A percentile compares a stretch with the other conserved stretches of the same genome.
Conservation (phyloP, 2,797 vertebrate species). For the Ctenopoma kingsleyae region DNA sequence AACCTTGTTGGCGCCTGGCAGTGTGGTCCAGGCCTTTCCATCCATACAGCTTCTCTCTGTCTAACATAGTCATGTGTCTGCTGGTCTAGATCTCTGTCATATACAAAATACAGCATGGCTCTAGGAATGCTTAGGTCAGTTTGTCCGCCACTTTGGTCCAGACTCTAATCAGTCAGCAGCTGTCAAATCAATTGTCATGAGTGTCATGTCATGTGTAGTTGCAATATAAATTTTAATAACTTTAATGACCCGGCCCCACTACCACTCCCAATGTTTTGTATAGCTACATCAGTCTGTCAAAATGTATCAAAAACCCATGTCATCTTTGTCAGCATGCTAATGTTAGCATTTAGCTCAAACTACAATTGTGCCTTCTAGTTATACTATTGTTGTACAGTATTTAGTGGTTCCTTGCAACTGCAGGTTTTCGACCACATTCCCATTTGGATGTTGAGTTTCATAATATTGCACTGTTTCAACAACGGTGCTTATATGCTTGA, state of each 20-base stretch:
- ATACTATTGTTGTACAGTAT: neutral
- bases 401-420: neutral
- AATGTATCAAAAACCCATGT: neutral
- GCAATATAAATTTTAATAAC: neutral
- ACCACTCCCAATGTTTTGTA: neutral
- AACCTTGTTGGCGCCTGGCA: conserved; percentile 44
- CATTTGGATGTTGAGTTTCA: conserved; percentile 6
- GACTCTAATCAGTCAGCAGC: neutral
- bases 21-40: conserved; percentile 27
- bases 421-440: neutral
- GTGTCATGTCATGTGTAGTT: neutral
- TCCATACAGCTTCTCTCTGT: conserved; percentile 31
- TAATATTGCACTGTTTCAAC: conserved; percentile 4
- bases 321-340: neutral
- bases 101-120: conserved; percentile 7
- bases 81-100: conserved; percentile 32
- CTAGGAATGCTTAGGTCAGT: neutral
- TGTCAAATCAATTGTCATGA: neutral
- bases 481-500: neutral
- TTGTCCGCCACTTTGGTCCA: neutral
- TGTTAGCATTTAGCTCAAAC: neutral
- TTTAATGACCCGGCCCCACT: neutral
- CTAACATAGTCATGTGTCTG: conserved; percentile 7
- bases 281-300: neutral
- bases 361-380: neutral